phyloP scores from a whole-genome alignment of 2,888 invertebrate species.

The Bhutanitis thaidina region DNA sequence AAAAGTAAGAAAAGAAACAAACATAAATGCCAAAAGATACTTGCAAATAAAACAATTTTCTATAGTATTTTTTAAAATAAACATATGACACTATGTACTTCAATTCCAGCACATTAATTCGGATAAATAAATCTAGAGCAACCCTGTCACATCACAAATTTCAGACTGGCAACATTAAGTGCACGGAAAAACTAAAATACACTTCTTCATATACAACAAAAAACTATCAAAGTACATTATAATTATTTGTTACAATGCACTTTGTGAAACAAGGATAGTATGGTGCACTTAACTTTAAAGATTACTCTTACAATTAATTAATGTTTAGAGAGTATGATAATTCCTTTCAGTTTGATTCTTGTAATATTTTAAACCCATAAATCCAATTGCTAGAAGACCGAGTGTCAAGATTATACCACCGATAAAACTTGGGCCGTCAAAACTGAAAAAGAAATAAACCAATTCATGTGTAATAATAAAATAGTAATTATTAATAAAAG shows the following conservation, averaged over 20 bases:
- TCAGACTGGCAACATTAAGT: slow-evolving; percentile 19
- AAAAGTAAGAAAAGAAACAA: too few species aligned
- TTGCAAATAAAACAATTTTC: too few species aligned
- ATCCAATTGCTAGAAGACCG: slow-evolving; percentile 88
- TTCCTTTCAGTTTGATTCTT: slow-evolving; percentile 91
- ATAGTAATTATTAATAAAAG: too few species aligned
- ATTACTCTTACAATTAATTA: slow-evolving; percentile 26
- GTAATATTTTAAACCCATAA: slow-evolving; percentile 93
- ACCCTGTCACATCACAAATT: slow-evolving; percentile 22
- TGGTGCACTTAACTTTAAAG: slow-evolving; percentile 58
- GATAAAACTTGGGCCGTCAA: slow-evolving; percentile 88
- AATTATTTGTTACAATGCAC: slow-evolving; percentile 16
- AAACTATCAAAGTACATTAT: slow-evolving; percentile 11
- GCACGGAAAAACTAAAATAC: slow-evolving; percentile 28
- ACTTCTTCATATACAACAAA: slow-evolving; percentile 16
- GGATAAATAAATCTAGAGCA: slow-evolving; percentile 16
- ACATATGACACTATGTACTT: too few species aligned
- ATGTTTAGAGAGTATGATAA: slow-evolving; percentile 91
- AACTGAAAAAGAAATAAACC: slow-evolving; percentile 54
- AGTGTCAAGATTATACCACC: slow-evolving; percentile 92
- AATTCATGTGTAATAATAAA: too few species aligned
- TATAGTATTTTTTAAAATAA: too few species aligned
- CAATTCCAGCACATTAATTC: slow-evolving; percentile 3
- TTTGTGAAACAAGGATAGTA: slow-evolving; percentile 25
- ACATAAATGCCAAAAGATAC: too few species aligned